phyloP scores from a whole-genome alignment of 1,140 invertebrate genomes.

The Geopemphigus sp. region DNA sequence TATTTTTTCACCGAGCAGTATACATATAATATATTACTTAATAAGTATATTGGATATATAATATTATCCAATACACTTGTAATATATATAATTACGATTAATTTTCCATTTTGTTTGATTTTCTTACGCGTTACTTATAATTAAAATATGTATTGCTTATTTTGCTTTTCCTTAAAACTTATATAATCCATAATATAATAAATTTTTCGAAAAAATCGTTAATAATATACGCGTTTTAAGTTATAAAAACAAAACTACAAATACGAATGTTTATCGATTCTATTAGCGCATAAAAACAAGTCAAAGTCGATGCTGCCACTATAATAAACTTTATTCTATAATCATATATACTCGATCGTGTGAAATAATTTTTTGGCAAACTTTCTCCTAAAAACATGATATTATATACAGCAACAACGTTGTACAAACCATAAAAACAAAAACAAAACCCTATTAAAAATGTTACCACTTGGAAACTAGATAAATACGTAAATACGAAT shows the following conservation, averaged over 20 bases:
- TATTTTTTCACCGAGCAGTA: too few relatives aligned
- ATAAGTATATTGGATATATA: too few relatives aligned
- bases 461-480: constrained; percentile 8
- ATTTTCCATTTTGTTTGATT: constrained; percentile 24
- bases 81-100: not conserved
- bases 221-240: not conserved
- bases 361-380: not conserved
- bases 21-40: too few relatives aligned
- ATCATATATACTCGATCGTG: not conserved
- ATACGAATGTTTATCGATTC: not conserved
- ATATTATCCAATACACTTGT: constrained; percentile 33
- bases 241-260: not conserved
- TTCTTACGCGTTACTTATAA: not conserved
- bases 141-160: constrained; percentile 25
- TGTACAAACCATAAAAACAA: too few relatives aligned
- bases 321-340: not conserved
- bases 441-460: not conserved
- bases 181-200: too few relatives aligned
- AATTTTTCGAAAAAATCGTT: not conserved
- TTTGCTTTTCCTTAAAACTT: too few relatives aligned
- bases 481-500: constrained; percentile 2
- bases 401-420: not conserved
- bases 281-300: not conserved
- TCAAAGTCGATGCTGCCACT: constrained; percentile 5
- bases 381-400: not conserved